These are phyloP conservation scores for Lacanobia oleracea DNA, from an alignment of 2,888 invertebrate genomes.

Conservation along the genomic window DNA sequence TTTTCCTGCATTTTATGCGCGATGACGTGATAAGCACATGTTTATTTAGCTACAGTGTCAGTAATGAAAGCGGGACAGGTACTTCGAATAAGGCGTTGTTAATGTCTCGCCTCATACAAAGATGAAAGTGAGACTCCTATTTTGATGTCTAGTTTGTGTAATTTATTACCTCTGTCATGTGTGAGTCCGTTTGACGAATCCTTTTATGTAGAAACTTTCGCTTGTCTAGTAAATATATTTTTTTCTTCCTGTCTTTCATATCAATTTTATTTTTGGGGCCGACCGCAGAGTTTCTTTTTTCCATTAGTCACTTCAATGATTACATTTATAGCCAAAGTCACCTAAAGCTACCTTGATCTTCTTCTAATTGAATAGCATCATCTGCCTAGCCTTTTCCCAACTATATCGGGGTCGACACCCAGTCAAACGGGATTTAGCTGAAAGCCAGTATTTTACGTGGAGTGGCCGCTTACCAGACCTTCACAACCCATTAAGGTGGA, in stretches of 20 bases:
- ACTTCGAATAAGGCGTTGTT: constrained; percentile 32
- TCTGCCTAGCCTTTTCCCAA: too few relatives aligned
- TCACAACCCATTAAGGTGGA: too few relatives aligned
- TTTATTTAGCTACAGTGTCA: constrained; percentile 35
- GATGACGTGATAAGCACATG: constrained; percentile 52
- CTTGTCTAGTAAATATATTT: constrained; percentile 3
- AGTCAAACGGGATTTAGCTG: too few relatives aligned
- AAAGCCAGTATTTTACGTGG: too few relatives aligned
- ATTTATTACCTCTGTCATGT: constrained; percentile 45
- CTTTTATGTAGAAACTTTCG: constrained; percentile 39
- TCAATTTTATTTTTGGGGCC: neutral
- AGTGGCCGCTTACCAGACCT: too few relatives aligned
- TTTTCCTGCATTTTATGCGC: constrained; percentile 62
- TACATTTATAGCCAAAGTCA: neutral
- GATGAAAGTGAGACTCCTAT: constrained; percentile 50
- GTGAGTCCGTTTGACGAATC: constrained; percentile 9
- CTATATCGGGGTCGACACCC: too few relatives aligned
- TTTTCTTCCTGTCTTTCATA: neutral
- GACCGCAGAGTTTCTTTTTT: neutral
- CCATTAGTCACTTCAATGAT: neutral
- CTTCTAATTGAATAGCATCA: neutral
- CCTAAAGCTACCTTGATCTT: neutral
- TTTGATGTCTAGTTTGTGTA: constrained; percentile 44
- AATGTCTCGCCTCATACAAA: constrained; percentile 42
- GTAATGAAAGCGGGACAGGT: constrained; percentile 59